Evolutionary conservation across 2,888 invertebrate species (phyloP).

Genomic region (Meiosimyza platycephala): DNA sequence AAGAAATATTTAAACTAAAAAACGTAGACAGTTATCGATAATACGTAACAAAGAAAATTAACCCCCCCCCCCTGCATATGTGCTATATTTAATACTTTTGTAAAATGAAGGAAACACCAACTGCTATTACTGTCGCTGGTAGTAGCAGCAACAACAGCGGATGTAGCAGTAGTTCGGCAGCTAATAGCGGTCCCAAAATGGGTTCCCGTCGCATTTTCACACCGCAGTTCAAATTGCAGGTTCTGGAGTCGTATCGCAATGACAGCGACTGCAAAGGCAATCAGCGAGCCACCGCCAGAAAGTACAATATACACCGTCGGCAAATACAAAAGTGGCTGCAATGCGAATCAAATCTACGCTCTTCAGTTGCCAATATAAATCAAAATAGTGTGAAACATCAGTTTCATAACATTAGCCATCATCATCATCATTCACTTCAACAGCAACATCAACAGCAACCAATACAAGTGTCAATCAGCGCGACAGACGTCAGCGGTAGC

Average conservation of each 20-base stretch:
- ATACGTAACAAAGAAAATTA: too few relatives aligned
- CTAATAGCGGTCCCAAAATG: constrained; percentile 68
- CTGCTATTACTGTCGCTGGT: constrained; percentile 26
- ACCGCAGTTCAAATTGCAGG: constrained; percentile 89
- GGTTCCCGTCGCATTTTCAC: constrained; percentile 90
- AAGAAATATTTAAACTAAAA: too few relatives aligned
- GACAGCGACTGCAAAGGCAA: constrained; percentile 90
- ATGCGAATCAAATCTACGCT: constrained; percentile 82
- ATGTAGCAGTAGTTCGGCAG: background rate
- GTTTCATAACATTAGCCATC: constrained; percentile 58
- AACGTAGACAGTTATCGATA: too few relatives aligned
- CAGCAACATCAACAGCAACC: constrained; percentile 48
- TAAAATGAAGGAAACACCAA: too few relatives aligned
- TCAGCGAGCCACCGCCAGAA: constrained; percentile 89
- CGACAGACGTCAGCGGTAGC: constrained; percentile 37
- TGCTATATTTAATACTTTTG: too few relatives aligned
- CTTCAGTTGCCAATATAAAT: constrained; percentile 73
- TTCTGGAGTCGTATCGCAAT: constrained; percentile 86
- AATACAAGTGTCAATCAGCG: constrained; percentile 42
- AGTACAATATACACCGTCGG: constrained; percentile 88
- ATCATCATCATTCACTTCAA: constrained; percentile 35
- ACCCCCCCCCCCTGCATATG: background rate
- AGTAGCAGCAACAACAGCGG: constrained; percentile 28
- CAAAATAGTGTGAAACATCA: constrained; percentile 61
- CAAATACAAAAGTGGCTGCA: constrained; percentile 95